Percentiles rank a stretch among this genome's conserved stretches.
Conservation (phyloP, 2,113 vertebrate genomes). For the Motacilla alba region DNA sequence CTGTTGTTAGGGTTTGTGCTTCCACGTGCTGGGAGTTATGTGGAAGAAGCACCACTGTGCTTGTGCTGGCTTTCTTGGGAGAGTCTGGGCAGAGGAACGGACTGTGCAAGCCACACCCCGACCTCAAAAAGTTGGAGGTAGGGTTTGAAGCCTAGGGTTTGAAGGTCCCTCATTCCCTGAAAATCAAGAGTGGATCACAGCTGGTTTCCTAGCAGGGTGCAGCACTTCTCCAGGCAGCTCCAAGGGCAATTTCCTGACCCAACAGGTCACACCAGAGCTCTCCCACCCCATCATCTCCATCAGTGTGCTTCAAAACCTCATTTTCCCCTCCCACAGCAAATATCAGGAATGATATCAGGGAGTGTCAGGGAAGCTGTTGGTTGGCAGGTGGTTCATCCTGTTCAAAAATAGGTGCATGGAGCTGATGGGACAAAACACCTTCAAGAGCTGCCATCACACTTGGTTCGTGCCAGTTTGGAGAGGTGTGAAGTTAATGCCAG, state of each 20-base stretch:
- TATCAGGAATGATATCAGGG: neutral
- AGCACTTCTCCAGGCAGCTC: neutral
- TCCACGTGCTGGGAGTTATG: neutral
- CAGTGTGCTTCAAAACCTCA: neutral
- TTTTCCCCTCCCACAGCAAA: neutral
- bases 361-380: neutral
- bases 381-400: neutral
- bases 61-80: neutral
- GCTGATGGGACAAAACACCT: neutral
- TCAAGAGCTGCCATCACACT: neutral
- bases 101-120: neutral
- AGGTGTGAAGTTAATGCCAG: neutral
- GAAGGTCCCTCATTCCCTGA: no score
- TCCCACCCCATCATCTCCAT: neutral
- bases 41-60: neutral
- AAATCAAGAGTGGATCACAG: neutral
- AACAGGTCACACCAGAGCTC: neutral
- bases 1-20: neutral
- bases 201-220: neutral
- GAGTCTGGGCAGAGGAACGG: neutral
- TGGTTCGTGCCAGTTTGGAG: neutral
- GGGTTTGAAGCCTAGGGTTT: neutral
- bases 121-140: neutral
- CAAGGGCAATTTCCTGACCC: neutral
- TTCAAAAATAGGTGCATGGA: neutral